A percentile compares a stretch with the other conserved stretches of the same genome.
phyloP scores from a whole-genome alignment of 2,888 invertebrate species.

The Ectobius pallidus region DNA sequence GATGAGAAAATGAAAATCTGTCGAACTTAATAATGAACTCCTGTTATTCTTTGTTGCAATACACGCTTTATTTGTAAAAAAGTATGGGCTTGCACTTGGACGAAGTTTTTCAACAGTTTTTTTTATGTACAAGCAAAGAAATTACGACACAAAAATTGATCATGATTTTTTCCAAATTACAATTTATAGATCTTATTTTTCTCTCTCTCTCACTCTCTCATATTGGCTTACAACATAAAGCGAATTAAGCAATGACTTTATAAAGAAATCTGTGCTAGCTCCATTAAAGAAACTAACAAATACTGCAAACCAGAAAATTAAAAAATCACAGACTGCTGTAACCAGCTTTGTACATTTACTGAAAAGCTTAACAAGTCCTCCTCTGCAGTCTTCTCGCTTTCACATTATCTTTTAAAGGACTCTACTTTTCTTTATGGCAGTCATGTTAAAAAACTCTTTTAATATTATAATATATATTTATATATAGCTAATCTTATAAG shows the following conservation, averaged over 20 bases:
- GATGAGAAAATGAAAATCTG: too few species aligned
- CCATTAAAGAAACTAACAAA: conserved; percentile 34
- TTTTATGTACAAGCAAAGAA: too few species aligned
- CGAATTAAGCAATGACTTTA: conserved; percentile 27
- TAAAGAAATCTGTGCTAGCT: conserved; percentile 23
- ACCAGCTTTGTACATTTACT: conserved; percentile 41
- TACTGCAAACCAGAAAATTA: conserved; percentile 38
- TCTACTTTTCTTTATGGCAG: conserved; percentile 33
- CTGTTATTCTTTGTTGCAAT: too few species aligned
- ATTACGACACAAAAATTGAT: too few species aligned
- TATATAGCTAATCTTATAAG: conserved; percentile 29
- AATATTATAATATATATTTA: conserved; percentile 4
- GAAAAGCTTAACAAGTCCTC: conserved; percentile 8
- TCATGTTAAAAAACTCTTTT: conserved; percentile 16
- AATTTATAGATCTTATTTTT: too few species aligned
- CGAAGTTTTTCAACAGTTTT: too few species aligned
- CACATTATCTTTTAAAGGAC: conserved; percentile 12
- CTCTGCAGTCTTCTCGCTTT: conserved; percentile 32
- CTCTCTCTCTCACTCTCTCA: background rate
- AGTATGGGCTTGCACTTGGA: too few species aligned
- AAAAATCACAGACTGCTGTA: conserved; percentile 42
- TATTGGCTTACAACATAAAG: conserved; percentile 23
- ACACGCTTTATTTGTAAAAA: too few species aligned
- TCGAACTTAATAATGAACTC: too few species aligned
- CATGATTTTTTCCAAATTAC: too few species aligned